Percentiles rank a stretch among this genome's conserved stretches.
These are phyloP conservation scores for Melieria crassipennis DNA, from an alignment of 2,888 invertebrate species.

Conservation along the genomic window DNA sequence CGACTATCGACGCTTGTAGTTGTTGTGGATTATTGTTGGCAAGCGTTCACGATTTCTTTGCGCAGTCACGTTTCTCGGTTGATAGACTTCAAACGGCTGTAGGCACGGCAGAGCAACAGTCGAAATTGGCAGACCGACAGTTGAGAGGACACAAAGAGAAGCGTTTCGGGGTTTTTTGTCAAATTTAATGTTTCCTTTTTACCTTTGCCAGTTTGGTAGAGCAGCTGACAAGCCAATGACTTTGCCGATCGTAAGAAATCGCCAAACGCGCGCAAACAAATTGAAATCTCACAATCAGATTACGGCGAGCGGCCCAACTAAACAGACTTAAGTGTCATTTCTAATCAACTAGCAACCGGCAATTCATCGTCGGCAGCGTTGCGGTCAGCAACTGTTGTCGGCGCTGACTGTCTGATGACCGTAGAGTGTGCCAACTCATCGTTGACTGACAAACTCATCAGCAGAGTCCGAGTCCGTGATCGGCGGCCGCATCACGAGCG, in stretches of 20 bases:
- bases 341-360: not conserved
- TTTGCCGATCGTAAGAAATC: not conserved
- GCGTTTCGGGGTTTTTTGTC: too few species aligned
- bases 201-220: too few species aligned
- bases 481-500: not conserved
- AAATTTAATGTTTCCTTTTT: too few species aligned
- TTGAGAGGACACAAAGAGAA: too few species aligned
- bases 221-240: too few species aligned
- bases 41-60: conserved; percentile 14
- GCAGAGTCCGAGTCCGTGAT: not conserved
- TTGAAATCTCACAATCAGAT: conserved; percentile 16
- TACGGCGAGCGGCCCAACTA: not conserved
- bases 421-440: conserved; percentile 2
- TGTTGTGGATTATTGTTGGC: not conserved
- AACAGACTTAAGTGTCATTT: conserved; percentile 6
- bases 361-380: not conserved
- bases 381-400: not conserved
- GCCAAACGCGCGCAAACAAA: not conserved
- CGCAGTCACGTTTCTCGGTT: conserved; percentile 13
- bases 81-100: not conserved
- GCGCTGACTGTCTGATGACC: not conserved
- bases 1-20: too few species aligned
- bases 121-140: not conserved
- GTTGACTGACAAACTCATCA: conserved; percentile 1
- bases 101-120: not conserved